These are phyloP conservation scores for Diadegma fenestrale DNA, from an alignment of 2,888 invertebrate genomes.

Conservation along the genomic window DNA sequence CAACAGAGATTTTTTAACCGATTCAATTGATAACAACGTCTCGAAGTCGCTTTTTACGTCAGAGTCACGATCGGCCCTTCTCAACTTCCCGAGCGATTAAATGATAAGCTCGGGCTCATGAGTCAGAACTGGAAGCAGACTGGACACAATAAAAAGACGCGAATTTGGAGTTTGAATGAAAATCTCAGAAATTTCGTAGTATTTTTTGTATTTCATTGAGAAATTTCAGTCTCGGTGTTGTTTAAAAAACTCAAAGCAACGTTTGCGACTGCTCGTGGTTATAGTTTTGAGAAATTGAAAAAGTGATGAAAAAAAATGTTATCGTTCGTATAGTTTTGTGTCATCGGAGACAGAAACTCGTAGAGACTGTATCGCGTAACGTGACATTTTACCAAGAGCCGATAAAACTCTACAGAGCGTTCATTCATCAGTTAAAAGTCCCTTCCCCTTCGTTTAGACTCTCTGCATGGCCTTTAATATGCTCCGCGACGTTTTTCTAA, in stretches of 20 bases:
- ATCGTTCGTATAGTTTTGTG: constrained; percentile 29
- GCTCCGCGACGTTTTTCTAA: constrained; percentile 57
- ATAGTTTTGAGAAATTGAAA: not conserved
- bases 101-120: not conserved
- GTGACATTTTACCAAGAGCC: constrained; percentile 78
- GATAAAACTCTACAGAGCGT: constrained; percentile 80
- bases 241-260: too few relatives aligned
- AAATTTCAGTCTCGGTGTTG: too few relatives aligned
- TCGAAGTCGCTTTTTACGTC: not conserved
- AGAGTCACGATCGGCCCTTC: not conserved
- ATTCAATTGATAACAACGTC: not conserved
- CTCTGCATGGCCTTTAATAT: not conserved
- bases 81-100: not conserved
- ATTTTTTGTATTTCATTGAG: too few relatives aligned
- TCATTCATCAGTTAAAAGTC: constrained; percentile 76
- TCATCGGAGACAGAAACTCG: constrained; percentile 63
- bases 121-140: too few relatives aligned
- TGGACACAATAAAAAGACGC: not conserved
- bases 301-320: not conserved
- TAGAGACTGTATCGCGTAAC: constrained; percentile 57
- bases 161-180: too few relatives aligned
- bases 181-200: too few relatives aligned
- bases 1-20: not conserved
- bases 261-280: not conserved
- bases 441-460: constrained; percentile 64